Base-by-base conservation (phyloP, 2,888 invertebrate genomes). In the Miltochrista miniata region DNA sequence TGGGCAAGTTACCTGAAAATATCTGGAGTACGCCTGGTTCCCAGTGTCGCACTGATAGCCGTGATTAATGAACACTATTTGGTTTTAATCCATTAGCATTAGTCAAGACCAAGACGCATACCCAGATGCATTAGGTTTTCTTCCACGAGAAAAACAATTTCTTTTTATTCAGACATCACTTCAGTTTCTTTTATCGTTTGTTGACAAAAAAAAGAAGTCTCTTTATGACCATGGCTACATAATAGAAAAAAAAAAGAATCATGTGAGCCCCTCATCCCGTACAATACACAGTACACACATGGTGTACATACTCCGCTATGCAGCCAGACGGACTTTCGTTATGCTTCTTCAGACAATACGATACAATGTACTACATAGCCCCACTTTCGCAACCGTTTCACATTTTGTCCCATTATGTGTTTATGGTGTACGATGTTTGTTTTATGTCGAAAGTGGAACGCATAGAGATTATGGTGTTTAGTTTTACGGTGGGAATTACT, bases 381-480 rank as follows among this genome's bases (percentile, higher is more conserved):
- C 60, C 50, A 64, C 66, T 76, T 76, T 73, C 69, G 74, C 72
- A 77, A 74, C 70, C 48, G 51, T 59, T 56, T 67, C 71, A 69
- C 70, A 62, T 68, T 59, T 58, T 70, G 70, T 76, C 73, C 72
- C 65, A 64, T 65, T 59, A 66, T 57, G 61, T 54, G 56, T 64
- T 70, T 67, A 76, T 65, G 62, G 66, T 64, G 64, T 73, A 79
- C 74, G 72, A 68, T 68, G 79, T 78, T 77, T 83, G 74, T 79
- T 80, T 81, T 66, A 76, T 81, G 79, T 71, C 61, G 82, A 83
- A 87, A 85, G 77, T 83, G 72, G 85, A 79, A 64, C 84, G 74
- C 61, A 75, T 65, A 48, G 70, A 79, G 75, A 78, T 83, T 79
- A 78, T 72, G 65, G 69, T 54, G 61, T 11, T 31, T 31, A 31